Evolutionary conservation across 2,113 vertebrate species (phyloP).

Genomic region (Oreochromis tanganicae): DNA sequence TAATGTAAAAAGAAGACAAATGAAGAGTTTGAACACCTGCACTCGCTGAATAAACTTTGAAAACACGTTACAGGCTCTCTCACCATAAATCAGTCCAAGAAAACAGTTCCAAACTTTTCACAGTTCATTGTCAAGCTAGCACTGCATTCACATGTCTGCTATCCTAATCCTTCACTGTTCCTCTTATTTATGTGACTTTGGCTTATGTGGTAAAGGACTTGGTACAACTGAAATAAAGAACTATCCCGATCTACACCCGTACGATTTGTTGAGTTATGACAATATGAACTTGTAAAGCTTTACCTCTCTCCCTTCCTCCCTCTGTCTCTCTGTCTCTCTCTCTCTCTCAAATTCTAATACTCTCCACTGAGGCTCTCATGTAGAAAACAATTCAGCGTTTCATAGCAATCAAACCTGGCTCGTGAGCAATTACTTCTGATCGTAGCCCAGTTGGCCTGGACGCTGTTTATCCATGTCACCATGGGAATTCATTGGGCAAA

Average conservation of each 20-base stretch:
- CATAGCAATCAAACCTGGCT: slow-evolving; percentile 46
- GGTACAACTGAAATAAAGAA: neutral
- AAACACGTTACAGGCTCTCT: neutral
- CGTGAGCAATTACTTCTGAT: slow-evolving; percentile 61
- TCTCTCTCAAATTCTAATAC: neutral
- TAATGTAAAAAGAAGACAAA: neutral
- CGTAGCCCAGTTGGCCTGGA: slow-evolving; percentile 50
- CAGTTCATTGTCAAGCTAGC: neutral
- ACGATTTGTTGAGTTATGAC: neutral
- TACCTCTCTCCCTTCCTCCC: neutral
- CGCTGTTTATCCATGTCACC: slow-evolving; percentile 25
- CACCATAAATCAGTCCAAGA: slow-evolving; percentile 4
- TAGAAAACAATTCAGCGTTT: slow-evolving; percentile 37
- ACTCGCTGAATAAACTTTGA: neutral
- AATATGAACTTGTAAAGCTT: neutral
- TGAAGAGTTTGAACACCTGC: neutral
- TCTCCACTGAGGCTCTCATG: slow-evolving; percentile 10
- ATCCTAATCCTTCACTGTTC: neutral
- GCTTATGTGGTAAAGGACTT: neutral
- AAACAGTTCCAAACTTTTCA: neutral
- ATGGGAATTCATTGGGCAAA: slow-evolving; percentile 42
- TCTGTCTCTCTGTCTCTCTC: neutral
- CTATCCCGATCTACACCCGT: neutral
- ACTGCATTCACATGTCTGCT: neutral
- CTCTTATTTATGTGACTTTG: neutral